phyloP scores from a whole-genome alignment of 2,888 invertebrate species.

The Yponomeuta sedellus region DNA sequence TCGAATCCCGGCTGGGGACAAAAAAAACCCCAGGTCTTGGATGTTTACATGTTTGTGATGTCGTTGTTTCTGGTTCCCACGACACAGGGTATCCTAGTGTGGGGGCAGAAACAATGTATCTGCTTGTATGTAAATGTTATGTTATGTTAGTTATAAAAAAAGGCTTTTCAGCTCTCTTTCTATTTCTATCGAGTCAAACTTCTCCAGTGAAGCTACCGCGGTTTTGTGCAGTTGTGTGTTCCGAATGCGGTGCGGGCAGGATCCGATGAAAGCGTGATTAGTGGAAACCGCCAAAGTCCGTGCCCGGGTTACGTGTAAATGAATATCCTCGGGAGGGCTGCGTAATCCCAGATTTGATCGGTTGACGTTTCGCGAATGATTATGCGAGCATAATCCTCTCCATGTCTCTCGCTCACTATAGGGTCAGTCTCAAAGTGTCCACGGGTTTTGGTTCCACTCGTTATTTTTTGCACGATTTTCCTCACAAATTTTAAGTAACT shows the following conservation, averaged over 20 bases:
- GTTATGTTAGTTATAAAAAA: too few relatives aligned
- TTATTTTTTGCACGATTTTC: too few relatives aligned
- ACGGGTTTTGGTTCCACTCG: not conserved
- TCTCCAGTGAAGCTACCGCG: not conserved
- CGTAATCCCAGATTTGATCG: not conserved
- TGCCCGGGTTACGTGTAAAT: constrained; percentile 1
- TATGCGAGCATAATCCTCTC: not conserved
- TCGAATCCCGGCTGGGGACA: too few relatives aligned
- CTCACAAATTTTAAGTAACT: too few relatives aligned
- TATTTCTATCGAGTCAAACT: not conserved
- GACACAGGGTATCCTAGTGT: too few relatives aligned
- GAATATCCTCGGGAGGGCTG: not conserved
- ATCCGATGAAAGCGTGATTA: not conserved
- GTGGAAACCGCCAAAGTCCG: not conserved
- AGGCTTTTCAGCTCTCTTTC: too few relatives aligned
- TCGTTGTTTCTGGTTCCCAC: too few relatives aligned
- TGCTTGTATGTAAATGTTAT: too few relatives aligned
- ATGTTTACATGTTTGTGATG: too few relatives aligned
- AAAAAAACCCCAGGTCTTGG: too few relatives aligned
- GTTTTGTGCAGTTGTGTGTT: not conserved
- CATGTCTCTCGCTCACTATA: not conserved
- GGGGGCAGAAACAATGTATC: too few relatives aligned
- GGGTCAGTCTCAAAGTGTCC: not conserved
- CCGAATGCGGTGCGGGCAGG: not conserved
- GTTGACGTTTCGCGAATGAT: constrained; percentile 1